Base-by-base conservation (phyloP, 2,888 invertebrate species). In the Patella pellucida region DNA sequence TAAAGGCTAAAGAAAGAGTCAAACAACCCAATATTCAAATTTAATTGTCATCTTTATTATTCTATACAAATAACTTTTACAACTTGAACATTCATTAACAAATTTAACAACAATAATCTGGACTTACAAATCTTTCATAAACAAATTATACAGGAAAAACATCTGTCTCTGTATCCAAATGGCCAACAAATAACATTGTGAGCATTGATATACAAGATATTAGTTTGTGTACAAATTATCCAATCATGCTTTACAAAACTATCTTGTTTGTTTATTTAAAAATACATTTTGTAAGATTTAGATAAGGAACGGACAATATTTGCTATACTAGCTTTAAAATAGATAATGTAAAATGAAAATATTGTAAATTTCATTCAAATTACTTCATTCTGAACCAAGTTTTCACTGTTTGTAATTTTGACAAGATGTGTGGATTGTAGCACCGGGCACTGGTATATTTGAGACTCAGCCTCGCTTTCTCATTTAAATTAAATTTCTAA, bases 241-340 rank as follows among this genome's bases (percentile, higher is more conserved):
- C 27, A 16, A 27, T 41, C 68, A 16, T 41, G 41, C 27, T 41
- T 68, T 68, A 68, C 68, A 68, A 68, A 68, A 68, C 41, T 41
- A 68, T 7, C 15, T 27, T 23, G 68, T 68, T 68, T 27, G 41
- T 41, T 41, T 41, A 41, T 41, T 41, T 41, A 41, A 41, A 31
- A 31, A 31, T 31, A 31, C 31, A 31, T 31, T 31, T 5, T 31
- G 31, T 31, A 31, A 31, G 31, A 31, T 31, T 31, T 31, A 4
- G 31, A 3, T 31, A 31, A 31, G 7, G 31, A 31, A 7, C 31
- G 4, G 31, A 5, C 31, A 4, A 5, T 31, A 5, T 7, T 31
- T 31, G 31, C 31, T 31, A 31, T 31, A 31, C 3, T 31, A 31
- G 31, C 31, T 4, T 7, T n/a, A n/a, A n/a, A n/a, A n/a, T n/a